Percentiles rank a stretch among this genome's conserved stretches.
Evolutionary conservation across 2,888 invertebrate species (phyloP).

Genomic region (Druceiella hillmani): DNA sequence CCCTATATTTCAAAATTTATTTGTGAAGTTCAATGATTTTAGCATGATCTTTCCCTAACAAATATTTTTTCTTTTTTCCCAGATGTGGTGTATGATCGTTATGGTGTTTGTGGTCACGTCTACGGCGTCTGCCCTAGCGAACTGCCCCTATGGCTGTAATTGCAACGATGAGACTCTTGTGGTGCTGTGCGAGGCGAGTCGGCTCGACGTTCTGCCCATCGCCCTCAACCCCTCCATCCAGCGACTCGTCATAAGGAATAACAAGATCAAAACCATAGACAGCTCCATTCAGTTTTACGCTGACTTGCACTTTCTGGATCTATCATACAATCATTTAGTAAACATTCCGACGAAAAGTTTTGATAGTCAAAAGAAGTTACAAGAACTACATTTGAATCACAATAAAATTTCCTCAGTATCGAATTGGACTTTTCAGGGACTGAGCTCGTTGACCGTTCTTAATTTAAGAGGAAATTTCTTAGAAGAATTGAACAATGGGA

Average conservation of each 20-base stretch:
- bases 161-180: conserved; percentile 88
- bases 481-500: conserved; percentile 68
- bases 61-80: too few species aligned
- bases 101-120: too few species aligned
- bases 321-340: conserved; percentile 79
- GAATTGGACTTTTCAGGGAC: conserved; percentile 74
- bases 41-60: too few species aligned
- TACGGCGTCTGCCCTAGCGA: conserved; percentile 60
- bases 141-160: conserved; percentile 82
- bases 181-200: conserved; percentile 80
- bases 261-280: conserved; percentile 83
- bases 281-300: conserved; percentile 86
- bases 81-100: too few species aligned
- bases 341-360: conserved; percentile 77
- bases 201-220: conserved; percentile 84
- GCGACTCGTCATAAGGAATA: conserved; percentile 76
- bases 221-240: conserved; percentile 88
- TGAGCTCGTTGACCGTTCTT: conserved; percentile 71
- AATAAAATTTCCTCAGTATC: conserved; percentile 79
- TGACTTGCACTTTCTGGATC: conserved; percentile 77
- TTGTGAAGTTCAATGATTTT: too few species aligned
- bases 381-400: conserved; percentile 76
- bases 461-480: conserved; percentile 78
- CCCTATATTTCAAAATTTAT: too few species aligned
- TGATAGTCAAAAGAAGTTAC: conserved; percentile 72